These are phyloP conservation scores for Diacarnus erythraeanus DNA, from an alignment of 37 sponge, comb jelly and placozoan genomes.

Conservation along the genomic window DNA sequence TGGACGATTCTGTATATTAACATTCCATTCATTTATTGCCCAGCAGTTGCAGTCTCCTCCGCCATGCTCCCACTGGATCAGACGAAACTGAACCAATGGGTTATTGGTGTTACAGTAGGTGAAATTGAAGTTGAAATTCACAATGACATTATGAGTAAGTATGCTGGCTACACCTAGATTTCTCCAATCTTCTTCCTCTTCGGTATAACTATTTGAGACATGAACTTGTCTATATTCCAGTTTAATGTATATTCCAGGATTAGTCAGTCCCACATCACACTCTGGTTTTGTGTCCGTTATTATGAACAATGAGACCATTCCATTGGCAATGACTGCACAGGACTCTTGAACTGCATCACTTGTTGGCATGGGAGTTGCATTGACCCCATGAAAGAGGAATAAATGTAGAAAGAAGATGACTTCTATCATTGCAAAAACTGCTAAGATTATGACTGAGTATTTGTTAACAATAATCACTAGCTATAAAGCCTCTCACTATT, in stretches of 20 bases:
- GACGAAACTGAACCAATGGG: background rate
- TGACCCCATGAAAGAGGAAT: too few species aligned
- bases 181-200: background rate
- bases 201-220: background rate
- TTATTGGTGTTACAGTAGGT: background rate
- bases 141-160: background rate
- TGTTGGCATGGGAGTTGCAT: too few species aligned
- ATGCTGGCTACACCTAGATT: background rate
- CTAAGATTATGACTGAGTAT: too few species aligned
- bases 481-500: too few species aligned
- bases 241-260: background rate
- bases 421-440: too few species aligned
- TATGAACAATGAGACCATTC: too few species aligned
- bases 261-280: background rate
- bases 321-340: too few species aligned
- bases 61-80: constrained; percentile 5
- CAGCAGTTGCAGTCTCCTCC: constrained; percentile 11
- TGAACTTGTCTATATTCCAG: background rate
- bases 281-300: too few species aligned
- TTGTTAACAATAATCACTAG: too few species aligned
- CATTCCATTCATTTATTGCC: background rate
- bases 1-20: background rate
- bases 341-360: too few species aligned
- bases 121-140: background rate
- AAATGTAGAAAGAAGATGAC: too few species aligned